Evolutionary conservation across 2,888 invertebrate species (phyloP).

Genomic region (Troilus luridus): DNA sequence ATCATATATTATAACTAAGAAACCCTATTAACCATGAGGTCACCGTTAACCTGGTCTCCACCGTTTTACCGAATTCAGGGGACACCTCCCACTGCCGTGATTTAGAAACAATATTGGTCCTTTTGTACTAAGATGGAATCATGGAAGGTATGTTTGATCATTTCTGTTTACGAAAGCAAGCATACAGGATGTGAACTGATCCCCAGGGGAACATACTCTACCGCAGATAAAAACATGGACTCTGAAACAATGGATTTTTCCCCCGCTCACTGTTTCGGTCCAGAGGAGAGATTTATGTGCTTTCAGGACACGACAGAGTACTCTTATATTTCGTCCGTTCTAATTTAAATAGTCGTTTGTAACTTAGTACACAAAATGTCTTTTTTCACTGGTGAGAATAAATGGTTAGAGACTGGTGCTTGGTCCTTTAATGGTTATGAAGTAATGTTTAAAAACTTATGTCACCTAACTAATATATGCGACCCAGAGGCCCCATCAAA

Average conservation of each 20-base stretch:
- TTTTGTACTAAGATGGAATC: not conserved
- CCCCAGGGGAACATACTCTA: not conserved
- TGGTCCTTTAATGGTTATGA: no score
- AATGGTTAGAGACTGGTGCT: not conserved
- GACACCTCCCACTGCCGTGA: not conserved
- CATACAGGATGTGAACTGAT: not conserved
- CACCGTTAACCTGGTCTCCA: no score
- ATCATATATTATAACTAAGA: no score
- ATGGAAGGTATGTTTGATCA: not conserved
- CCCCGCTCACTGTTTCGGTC: not conserved
- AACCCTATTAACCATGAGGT: no score
- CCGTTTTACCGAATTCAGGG: no score
- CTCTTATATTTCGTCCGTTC: not conserved
- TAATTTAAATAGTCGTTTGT: not conserved
- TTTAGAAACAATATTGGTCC: not conserved
- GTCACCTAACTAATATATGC: no score
- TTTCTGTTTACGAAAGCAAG: not conserved
- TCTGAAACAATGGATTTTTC: not conserved
- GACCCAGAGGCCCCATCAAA: no score
- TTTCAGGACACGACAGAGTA: not conserved
- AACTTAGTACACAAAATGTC: not conserved
- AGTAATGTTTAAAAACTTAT: no score
- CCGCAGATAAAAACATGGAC: not conserved
- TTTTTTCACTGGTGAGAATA: not conserved
- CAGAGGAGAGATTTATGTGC: not conserved